These are phyloP conservation scores for Semotilus atromaculatus DNA, from an alignment of 2,797 vertebrate genomes.

Conservation along the genomic window DNA sequence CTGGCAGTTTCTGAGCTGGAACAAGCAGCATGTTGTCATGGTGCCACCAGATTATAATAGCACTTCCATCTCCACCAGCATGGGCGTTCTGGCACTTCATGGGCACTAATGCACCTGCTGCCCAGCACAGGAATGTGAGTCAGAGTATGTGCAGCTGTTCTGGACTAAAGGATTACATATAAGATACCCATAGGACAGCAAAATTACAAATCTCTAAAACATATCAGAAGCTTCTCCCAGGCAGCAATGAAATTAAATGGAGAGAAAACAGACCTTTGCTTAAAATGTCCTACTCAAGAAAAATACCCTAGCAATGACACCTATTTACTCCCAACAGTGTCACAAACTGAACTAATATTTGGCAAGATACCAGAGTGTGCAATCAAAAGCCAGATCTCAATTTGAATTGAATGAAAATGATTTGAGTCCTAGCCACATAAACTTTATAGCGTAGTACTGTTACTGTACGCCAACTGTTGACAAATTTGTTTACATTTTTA, in stretches of 20 bases:
- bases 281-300: background rate
- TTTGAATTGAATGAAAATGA: background rate
- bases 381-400: background rate
- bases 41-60: slow-evolving; percentile 45
- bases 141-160: slow-evolving; percentile 14
- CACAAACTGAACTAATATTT: background rate
- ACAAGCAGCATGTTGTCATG: slow-evolving; percentile 39
- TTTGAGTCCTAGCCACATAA: background rate
- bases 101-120: slow-evolving; percentile 45
- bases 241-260: background rate
- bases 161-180: background rate
- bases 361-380: background rate
- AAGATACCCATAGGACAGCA: background rate
- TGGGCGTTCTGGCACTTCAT: slow-evolving; percentile 44
- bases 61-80: slow-evolving; percentile 49
- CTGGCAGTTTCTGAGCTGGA: slow-evolving; percentile 49
- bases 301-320: background rate
- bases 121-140: slow-evolving; percentile 41
- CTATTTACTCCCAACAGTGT: background rate
- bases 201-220: background rate
- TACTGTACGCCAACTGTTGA: background rate
- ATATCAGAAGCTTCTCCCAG: background rate
- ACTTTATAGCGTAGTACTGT: background rate
- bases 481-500: background rate
- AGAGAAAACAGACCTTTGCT: background rate